phyloP scores from a whole-genome alignment of 1,140 invertebrate species.

The Pogonomyrmex barbatus region DNA sequence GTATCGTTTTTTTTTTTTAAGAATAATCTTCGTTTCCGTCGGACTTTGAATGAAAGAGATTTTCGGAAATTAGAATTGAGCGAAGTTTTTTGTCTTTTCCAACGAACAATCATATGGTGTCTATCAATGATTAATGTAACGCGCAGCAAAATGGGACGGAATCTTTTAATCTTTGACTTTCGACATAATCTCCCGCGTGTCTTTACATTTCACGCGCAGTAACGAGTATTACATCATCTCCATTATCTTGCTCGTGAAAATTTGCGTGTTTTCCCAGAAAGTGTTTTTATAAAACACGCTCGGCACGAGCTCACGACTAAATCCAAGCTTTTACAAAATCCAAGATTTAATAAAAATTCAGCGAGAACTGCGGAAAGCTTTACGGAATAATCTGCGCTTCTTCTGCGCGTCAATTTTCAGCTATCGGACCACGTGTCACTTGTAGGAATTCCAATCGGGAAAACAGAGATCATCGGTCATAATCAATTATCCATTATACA shows the following conservation, averaged over 20 bases:
- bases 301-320: background rate
- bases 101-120: background rate
- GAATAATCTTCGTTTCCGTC: background rate
- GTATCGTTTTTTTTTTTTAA: background rate
- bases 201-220: background rate
- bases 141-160: background rate
- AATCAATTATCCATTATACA: too few relatives aligned
- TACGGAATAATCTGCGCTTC: background rate
- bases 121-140: background rate
- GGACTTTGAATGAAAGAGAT: background rate
- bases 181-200: background rate
- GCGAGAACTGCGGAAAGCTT: too few relatives aligned
- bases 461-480: too few relatives aligned
- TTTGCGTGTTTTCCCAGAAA: constrained; percentile 2
- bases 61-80: background rate
- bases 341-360: too few relatives aligned
- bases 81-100: background rate
- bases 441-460: too few relatives aligned
- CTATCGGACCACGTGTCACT: background rate
- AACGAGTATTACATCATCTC: constrained; percentile 16
- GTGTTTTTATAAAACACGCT: constrained; percentile 10
- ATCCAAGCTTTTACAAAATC: too few relatives aligned
- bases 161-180: background rate
- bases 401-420: background rate
- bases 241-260: background rate